Conservation (phyloP, 2,113 vertebrate genomes). For the Xiphias gladius region DNA sequence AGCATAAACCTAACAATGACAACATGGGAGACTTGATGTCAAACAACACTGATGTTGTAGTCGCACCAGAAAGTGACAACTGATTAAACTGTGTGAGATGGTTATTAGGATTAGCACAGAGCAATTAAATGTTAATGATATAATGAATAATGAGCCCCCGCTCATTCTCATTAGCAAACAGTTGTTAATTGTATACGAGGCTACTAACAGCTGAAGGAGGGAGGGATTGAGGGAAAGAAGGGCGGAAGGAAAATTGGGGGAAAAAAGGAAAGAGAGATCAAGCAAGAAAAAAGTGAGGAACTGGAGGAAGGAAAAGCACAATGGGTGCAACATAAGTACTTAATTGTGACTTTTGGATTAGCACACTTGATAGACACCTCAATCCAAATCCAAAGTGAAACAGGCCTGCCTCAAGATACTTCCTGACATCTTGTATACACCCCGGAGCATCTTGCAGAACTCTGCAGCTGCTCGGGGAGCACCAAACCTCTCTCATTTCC, state of each 20-base stretch:
- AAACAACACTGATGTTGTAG: conserved; percentile 29
- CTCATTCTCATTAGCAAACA: conserved; percentile 76
- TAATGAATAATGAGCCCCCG: conserved; percentile 74
- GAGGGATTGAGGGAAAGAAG: background rate
- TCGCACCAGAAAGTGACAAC: conserved; percentile 55
- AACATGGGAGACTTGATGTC: conserved; percentile 33
- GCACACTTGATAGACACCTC: conserved; percentile 35
- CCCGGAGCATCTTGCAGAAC: conserved; percentile 43
- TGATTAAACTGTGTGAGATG: conserved; percentile 68
- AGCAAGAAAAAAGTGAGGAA: background rate
- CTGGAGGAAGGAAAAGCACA: background rate
- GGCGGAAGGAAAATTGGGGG: background rate
- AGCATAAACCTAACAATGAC: conserved; percentile 13
- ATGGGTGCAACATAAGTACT: background rate
- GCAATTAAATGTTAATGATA: conserved; percentile 78
- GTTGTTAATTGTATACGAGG: conserved; percentile 69
- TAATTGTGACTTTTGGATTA: conserved; percentile 52
- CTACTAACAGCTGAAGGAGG: conserved; percentile 29
- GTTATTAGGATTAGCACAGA: conserved; percentile 76
- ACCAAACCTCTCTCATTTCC: conserved; percentile 75
- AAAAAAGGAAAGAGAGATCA: conserved; percentile 4
- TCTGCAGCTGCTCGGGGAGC: conserved; percentile 46
- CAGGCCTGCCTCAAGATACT: conserved; percentile 18
- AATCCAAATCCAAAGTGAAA: conserved; percentile 46
- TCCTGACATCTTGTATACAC: conserved; percentile 52